Evolutionary conservation across 2,888 invertebrate genomes (phyloP), one percentile per base, ranked within the genome.

Genomic region (Arge pagana): DNA sequence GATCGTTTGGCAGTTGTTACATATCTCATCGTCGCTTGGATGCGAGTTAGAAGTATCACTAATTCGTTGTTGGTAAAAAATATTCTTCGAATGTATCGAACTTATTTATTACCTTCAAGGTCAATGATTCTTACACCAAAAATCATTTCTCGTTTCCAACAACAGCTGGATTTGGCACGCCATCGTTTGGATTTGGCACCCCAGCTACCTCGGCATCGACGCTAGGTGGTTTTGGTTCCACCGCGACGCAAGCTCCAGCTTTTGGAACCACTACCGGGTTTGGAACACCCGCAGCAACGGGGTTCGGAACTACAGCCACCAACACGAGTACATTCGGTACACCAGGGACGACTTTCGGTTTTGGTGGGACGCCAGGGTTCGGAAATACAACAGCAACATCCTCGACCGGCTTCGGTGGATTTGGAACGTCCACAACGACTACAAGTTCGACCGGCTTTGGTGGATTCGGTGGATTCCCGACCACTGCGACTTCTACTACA

Each of bases 261-360:
- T 84, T 84, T 72, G 82, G 84, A 54, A 49, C 69, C 56, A 54
- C 59, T 19, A 49, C 78, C 11, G 77, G 76, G 4, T 83, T 83
- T 62, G 81, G 81, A 18, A 67, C 66, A 8, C 75, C 80, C 28
- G 71, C 80, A 43, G 77, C 80, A 30, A 80, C 82, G 59, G 78
- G 81, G 19, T 70, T 78, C 74, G 80, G 58, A 74, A 80, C 65
- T 76, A 74, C 55, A 74, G 76, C 48, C 65, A 77, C 72, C 74
- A 52, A 52, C 31, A 60, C 58, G 13, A 56, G 54, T 48, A 60
- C 60, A 7, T 60, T 57, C 26, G 58, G 60, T 24, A 66, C 69
- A 3, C 64, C 70, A 6, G 62, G 63, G 33, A 63, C 72, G 2
- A 66, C 67, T 45, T 73, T 75, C 52, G 80, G 61, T 52, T 78